Base-by-base conservation (phyloP, 30 jellyfish, hydroid and myxozoan species). In the Hydractinia echinata region DNA sequence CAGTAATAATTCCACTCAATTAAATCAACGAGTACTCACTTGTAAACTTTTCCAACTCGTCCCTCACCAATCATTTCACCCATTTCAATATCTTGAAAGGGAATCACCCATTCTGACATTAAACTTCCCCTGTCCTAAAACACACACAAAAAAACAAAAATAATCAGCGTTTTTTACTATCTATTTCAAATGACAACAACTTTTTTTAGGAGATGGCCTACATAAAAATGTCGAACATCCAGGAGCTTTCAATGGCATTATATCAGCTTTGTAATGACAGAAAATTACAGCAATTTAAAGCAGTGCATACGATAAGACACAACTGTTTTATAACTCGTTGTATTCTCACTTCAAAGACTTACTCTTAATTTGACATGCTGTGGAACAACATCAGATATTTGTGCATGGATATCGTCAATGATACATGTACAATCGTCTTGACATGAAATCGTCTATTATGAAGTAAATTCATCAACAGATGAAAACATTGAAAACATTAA, bases 71-170 rank as follows among this genome's bases (percentile, higher is more conserved):
- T 89, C 50, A 84, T 58, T 9, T 89, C 97, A 16, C 88, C 94
- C 54, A 89, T 58, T 74, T 84, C 89, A 53, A 89, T 84, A 55
- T 89, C 95, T 53, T 74, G 71, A 67, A 64, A 89, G 15, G 97
- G 97, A 21, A 89, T 89, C 30, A 85, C 97, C 97, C 97, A 89
- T 81, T 89, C 97, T 11, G 97, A 89, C 97, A 89, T 89, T 71
- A 89, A 82, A 77, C 97, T 89, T 48, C 97, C 97, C n/a, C 95
- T 91, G 53, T 89, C 95, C 97, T 89, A 51, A 71, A 64, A 13
- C 16, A 64, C 19, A 0, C 58, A 15, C 19, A 13, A 1, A 53
- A 53, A 53, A 52, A n/a, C n/a, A n/a, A 79, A 8, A 16, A 14
- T 30, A 30, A 30, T 30, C 44, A 30, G 44, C 44, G 44, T 68